Percentiles rank a stretch among this genome's conserved stretches.
Evolutionary conservation across 2,113 vertebrate genomes (phyloP).

Genomic region (Pheucticus melanocephalus): DNA sequence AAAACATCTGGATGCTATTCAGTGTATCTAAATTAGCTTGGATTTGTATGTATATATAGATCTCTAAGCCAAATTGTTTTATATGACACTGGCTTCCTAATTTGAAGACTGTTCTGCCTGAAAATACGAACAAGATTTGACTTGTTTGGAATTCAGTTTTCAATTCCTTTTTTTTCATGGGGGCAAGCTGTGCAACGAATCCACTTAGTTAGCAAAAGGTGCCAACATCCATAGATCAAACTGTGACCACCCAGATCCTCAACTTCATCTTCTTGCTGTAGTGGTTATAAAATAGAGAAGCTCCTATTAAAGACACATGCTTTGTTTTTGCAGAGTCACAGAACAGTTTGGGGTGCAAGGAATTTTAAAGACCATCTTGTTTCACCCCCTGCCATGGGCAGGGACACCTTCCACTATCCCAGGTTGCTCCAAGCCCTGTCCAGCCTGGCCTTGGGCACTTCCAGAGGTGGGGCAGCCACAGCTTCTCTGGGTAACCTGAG

Average conservation of each 20-base stretch:
- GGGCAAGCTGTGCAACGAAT: background rate
- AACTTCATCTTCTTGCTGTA: slow-evolving; percentile 17
- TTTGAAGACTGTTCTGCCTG: slow-evolving; percentile 22
- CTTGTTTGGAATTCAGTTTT: slow-evolving; percentile 60
- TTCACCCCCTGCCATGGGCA: background rate
- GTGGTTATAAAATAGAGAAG: slow-evolving; percentile 26
- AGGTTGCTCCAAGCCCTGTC: background rate
- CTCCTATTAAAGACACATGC: background rate
- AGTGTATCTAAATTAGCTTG: background rate
- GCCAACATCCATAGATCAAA: slow-evolving; percentile 47
- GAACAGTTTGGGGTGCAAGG: background rate
- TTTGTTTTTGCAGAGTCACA: background rate
- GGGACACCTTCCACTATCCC: background rate
- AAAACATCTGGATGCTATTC: background rate
- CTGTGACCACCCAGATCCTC: slow-evolving; percentile 16
- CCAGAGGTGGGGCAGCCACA: background rate
- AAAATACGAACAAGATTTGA: slow-evolving; percentile 49
- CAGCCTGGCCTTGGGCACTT: background rate
- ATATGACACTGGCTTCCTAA: background rate
- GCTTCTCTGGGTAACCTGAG: background rate
- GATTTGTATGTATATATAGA: background rate
- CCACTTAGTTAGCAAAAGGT: slow-evolving; percentile 17
- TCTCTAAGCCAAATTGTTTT: background rate
- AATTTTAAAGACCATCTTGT: background rate
- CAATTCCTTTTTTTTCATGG: background rate